Percentiles rank a stretch among this genome's conserved stretches.
Conservation (phyloP, 2,888 invertebrate species). For the Drosophila pseudotalamancana region DNA sequence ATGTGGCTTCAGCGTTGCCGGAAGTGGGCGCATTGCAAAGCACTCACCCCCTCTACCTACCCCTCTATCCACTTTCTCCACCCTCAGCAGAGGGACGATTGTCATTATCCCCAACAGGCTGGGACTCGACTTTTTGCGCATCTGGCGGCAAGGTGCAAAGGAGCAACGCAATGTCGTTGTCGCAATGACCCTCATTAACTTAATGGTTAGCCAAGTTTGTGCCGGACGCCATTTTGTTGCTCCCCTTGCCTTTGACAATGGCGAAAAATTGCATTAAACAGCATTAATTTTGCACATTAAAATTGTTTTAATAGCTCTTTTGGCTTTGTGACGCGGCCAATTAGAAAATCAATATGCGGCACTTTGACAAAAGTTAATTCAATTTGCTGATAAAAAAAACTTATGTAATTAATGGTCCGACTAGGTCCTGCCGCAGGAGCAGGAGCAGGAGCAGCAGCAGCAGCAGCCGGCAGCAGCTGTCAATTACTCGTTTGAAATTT, state of each 20-base stretch:
- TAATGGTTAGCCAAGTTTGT: constrained; percentile 66
- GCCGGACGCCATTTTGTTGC: constrained; percentile 41
- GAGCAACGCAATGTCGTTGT: constrained; percentile 57
- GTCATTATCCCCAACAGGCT: constrained; percentile 54
- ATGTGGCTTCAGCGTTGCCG: constrained; percentile 32
- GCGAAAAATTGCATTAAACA: constrained; percentile 56
- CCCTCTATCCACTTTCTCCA: background rate
- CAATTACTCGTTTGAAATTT: constrained; percentile 32
- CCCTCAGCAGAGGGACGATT: constrained; percentile 6
- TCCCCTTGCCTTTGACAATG: constrained; percentile 25
- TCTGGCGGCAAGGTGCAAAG: constrained; percentile 64
- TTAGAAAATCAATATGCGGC: constrained; percentile 75
- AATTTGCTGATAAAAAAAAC: constrained; percentile 60
- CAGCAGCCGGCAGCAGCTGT: constrained; percentile 18
- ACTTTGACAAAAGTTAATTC: constrained; percentile 74
- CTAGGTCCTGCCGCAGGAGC: background rate
- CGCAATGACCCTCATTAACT: constrained; percentile 76
- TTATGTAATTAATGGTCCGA: constrained; percentile 59
- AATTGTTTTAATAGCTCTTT: constrained; percentile 55
- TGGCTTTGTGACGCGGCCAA: constrained; percentile 54
- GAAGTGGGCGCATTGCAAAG: constrained; percentile 67
- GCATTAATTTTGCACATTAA: constrained; percentile 65
- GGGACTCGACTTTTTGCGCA: constrained; percentile 2
- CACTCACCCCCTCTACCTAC: constrained; percentile 1
- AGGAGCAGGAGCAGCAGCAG: background rate